Evolutionary conservation across 2,888 invertebrate genomes (phyloP).

Genomic region (Stenodema calcarata): DNA sequence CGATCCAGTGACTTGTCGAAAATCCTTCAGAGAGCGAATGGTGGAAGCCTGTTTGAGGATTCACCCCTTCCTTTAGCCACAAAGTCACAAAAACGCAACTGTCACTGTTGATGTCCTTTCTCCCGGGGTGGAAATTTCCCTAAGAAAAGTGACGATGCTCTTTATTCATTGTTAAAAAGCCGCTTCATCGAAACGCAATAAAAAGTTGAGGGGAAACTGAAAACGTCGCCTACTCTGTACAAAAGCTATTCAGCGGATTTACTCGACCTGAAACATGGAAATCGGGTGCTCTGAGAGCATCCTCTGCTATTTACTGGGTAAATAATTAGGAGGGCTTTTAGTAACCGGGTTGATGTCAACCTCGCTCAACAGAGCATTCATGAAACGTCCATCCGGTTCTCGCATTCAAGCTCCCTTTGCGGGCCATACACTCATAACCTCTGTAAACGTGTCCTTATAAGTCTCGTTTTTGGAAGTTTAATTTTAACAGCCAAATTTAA

Average conservation of each 20-base stretch:
- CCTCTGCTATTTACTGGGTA: not conserved
- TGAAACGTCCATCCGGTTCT: not conserved
- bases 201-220: not conserved
- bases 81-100: conserved; percentile 5
- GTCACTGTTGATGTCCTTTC: conserved; percentile 6
- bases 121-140: not conserved
- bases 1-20: conserved; percentile 5
- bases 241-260: not conserved
- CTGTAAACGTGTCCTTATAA: not conserved
- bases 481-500: not conserved
- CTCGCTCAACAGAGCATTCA: not conserved
- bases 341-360: not conserved
- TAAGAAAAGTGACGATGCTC: conserved; percentile 5
- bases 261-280: conserved; percentile 6
- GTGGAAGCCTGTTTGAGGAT: conserved; percentile 3
- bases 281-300: not conserved
- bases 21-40: not conserved
- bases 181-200: not conserved
- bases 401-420: not conserved
- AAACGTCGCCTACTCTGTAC: not conserved
- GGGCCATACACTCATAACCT: no score
- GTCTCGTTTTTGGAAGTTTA: not conserved
- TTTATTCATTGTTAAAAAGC: not conserved
- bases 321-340: not conserved
- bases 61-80: not conserved